Conservation (phyloP, 1,140 invertebrate species). For the Cydia strobilella region DNA sequence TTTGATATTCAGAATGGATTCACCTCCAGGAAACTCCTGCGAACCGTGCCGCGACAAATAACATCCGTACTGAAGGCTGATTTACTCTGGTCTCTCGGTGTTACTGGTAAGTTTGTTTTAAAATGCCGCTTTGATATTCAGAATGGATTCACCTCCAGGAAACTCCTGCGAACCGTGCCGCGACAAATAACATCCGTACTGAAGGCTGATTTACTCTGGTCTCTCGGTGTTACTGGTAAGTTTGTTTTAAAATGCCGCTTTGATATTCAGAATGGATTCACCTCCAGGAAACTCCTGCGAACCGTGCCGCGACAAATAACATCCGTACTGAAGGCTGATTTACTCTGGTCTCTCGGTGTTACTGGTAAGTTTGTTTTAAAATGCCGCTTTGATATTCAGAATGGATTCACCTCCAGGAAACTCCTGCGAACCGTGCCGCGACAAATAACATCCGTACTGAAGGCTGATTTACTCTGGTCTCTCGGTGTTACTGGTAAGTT, state of each 20-base stretch:
- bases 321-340: conserved; percentile 92
- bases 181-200: conserved; percentile 93
- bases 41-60: conserved; percentile 90
- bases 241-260: no score
- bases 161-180: conserved; percentile 87
- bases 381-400: no score
- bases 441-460: conserved; percentile 93
- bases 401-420: conserved; percentile 80
- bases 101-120: conserved; percentile 85
- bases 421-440: conserved; percentile 87
- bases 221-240: conserved; percentile 90
- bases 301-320: conserved; percentile 92
- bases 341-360: conserved; percentile 94
- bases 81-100: conserved; percentile 93
- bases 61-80: conserved; percentile 94
- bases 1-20: no score
- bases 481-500: conserved; percentile 89
- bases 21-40: conserved; percentile 83
- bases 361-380: conserved; percentile 84
- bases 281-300: conserved; percentile 85
- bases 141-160: conserved; percentile 79
- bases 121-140: no score
- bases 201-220: conserved; percentile 95
- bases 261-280: no score
- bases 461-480: conserved; percentile 94